Percentiles rank a stretch among this genome's conserved stretches.
Evolutionary conservation across 2,797 vertebrate genomes (phyloP).

Genomic region (Babyrousa celebensis): DNA sequence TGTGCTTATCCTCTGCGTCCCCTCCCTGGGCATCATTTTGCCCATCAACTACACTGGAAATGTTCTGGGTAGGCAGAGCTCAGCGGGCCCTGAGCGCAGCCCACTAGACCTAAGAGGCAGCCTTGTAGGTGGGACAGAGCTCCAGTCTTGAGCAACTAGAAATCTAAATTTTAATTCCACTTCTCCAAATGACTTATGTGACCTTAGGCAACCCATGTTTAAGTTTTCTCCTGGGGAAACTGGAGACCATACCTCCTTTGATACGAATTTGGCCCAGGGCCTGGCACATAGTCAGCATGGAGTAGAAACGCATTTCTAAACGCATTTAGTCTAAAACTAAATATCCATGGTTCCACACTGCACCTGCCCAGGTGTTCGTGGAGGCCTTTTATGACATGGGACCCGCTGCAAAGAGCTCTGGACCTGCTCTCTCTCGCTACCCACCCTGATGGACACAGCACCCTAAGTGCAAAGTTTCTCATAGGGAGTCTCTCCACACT

Average conservation of each 20-base stretch:
- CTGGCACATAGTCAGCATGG: too few relatives aligned
- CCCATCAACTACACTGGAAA: conserved; percentile 98
- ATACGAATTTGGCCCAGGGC: background rate
- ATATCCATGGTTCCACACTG: background rate
- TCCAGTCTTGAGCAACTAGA: background rate
- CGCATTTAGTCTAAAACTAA: background rate
- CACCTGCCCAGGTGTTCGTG: background rate
- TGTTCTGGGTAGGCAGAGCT: conserved; percentile 94
- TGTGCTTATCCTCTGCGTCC: conserved; percentile 95
- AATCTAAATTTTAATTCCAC: background rate
- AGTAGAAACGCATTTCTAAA: background rate
- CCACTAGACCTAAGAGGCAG: background rate
- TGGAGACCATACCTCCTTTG: background rate
- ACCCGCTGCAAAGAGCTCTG: background rate
- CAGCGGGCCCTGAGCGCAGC: background rate
- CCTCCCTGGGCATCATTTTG: conserved; percentile 97
- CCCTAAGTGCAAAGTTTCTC: background rate
- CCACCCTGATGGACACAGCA: background rate
- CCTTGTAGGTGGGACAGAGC: background rate
- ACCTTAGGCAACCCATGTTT: background rate
- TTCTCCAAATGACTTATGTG: background rate
- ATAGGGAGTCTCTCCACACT: background rate
- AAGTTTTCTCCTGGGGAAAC: background rate
- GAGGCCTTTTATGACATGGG: background rate
- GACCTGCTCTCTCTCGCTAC: background rate